phyloP scores from a whole-genome alignment of 2,888 invertebrate genomes.

The Dorcus hopei region DNA sequence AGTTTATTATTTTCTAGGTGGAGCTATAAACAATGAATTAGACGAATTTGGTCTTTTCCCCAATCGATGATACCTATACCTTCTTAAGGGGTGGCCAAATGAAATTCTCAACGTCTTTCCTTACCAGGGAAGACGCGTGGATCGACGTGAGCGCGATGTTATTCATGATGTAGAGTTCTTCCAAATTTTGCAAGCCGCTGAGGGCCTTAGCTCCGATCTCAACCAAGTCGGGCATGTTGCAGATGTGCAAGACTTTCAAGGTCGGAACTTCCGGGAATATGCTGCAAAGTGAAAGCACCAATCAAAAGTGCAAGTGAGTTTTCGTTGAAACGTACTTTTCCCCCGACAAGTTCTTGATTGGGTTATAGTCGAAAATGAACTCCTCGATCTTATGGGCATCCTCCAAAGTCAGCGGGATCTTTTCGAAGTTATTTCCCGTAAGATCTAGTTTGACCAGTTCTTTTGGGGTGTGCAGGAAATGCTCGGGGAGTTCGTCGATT shows the following conservation, averaged over 20 bases:
- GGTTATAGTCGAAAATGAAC: conserved; percentile 69
- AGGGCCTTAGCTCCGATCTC: conserved; percentile 57
- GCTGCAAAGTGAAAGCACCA: conserved; percentile 39
- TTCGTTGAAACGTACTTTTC: conserved; percentile 39
- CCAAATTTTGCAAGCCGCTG: conserved; percentile 56
- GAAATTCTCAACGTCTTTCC: conserved; percentile 49
- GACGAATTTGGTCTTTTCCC: conserved; percentile 9
- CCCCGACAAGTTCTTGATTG: conserved; percentile 57
- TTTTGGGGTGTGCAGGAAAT: conserved; percentile 65
- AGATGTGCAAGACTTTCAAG: conserved; percentile 65
- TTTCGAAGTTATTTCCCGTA: conserved; percentile 60
- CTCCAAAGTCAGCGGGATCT: conserved; percentile 60
- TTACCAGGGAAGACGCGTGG: conserved; percentile 59
- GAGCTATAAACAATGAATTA: conserved; percentile 53
- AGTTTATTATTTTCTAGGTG: conserved; percentile 72
- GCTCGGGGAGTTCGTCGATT: conserved; percentile 59
- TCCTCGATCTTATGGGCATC: conserved; percentile 59
- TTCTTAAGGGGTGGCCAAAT: conserved; percentile 65
- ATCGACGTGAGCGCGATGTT: conserved; percentile 62
- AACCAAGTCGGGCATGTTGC: conserved; percentile 61
- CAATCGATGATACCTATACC: conserved; percentile 43
- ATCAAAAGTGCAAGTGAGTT: neutral
- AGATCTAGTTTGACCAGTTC: conserved; percentile 64
- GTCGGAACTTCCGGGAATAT: conserved; percentile 63
- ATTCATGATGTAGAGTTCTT: conserved; percentile 60